Percentiles rank a stretch among this genome's conserved stretches.
Conservation (phyloP, 2,888 invertebrate species). For the Nycteola revayana region DNA sequence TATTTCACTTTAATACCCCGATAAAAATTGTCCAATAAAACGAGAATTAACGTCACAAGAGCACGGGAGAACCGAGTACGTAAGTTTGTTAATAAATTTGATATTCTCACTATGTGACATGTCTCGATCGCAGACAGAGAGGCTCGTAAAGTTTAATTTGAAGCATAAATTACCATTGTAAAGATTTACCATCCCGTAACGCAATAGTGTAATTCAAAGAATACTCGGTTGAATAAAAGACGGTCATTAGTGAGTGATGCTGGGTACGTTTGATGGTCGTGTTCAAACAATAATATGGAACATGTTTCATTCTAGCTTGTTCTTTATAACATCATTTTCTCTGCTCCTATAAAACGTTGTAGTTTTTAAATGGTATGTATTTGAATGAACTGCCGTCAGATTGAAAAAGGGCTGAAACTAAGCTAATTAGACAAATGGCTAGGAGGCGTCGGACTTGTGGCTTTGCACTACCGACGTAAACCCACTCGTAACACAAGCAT, state of each 20-base stretch:
- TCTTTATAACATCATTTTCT: constrained; percentile 25
- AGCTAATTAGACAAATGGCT: no score
- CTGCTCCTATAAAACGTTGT: no score
- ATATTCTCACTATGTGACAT: constrained; percentile 53
- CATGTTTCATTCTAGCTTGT: constrained; percentile 33
- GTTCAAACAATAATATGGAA: constrained; percentile 35
- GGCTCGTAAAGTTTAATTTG: constrained; percentile 70
- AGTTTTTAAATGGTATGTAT: no score
- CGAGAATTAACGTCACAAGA: constrained; percentile 67
- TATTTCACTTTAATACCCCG: constrained; percentile 29
- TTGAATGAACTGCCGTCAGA: no score
- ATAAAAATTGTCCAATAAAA: constrained; percentile 48
- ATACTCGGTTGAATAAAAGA: constrained; percentile 55
- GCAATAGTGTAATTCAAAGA: constrained; percentile 52
- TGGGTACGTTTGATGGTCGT: constrained; percentile 37
- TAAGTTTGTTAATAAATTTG: constrained; percentile 58
- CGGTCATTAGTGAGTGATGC: constrained; percentile 52
- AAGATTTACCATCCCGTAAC: constrained; percentile 62
- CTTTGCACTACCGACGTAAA: no score
- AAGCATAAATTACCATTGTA: constrained; percentile 64
- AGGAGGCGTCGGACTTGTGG: no score
- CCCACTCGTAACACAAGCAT: no score
- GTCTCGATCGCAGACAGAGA: constrained; percentile 57
- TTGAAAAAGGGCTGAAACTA: no score
- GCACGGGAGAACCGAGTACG: constrained; percentile 50